These are phyloP conservation scores for Drosophila serrata DNA, from an alignment of 1,140 invertebrate species.

Conservation along the genomic window DNA sequence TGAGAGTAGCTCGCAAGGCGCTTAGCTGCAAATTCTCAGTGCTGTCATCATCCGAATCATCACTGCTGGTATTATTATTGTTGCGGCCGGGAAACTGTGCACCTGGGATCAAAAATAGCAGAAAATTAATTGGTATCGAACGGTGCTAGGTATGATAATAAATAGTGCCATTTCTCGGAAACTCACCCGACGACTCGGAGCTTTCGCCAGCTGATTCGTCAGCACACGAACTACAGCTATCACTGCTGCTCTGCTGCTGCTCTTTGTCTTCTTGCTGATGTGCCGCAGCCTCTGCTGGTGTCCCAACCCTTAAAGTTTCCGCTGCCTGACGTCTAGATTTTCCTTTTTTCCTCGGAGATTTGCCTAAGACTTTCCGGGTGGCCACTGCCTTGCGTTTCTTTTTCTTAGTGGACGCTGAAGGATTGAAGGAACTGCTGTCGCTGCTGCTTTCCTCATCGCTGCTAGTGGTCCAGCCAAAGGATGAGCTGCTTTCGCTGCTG, in stretches of 20 bases:
- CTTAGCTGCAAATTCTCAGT: conserved; percentile 56
- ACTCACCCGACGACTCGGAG: conserved; percentile 25
- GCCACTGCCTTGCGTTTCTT: conserved; percentile 25
- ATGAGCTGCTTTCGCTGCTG: conserved; percentile 29
- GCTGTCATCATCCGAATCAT: conserved; percentile 50
- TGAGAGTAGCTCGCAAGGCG: conserved; percentile 48
- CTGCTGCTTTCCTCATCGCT: conserved; percentile 32
- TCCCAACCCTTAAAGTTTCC: neutral
- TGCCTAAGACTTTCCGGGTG: conserved; percentile 17
- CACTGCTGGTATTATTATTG: conserved; percentile 28
- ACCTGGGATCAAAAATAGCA: neutral
- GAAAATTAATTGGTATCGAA: neutral
- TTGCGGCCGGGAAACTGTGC: neutral
- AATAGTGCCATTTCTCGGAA: no score
- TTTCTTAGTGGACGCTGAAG: neutral
- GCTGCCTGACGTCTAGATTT: conserved; percentile 9
- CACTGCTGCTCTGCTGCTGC: conserved; percentile 21
- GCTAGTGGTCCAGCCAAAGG: conserved; percentile 7
- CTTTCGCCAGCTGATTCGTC: conserved; percentile 38
- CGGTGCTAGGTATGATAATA: neutral
- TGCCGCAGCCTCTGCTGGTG: neutral
- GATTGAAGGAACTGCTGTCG: conserved; percentile 21
- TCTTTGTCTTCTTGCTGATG: neutral
- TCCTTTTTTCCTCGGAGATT: neutral
- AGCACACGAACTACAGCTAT: conserved; percentile 41